Evolutionary conservation across 2,888 invertebrate species (phyloP).

Genomic region (Pheosia gnoma): DNA sequence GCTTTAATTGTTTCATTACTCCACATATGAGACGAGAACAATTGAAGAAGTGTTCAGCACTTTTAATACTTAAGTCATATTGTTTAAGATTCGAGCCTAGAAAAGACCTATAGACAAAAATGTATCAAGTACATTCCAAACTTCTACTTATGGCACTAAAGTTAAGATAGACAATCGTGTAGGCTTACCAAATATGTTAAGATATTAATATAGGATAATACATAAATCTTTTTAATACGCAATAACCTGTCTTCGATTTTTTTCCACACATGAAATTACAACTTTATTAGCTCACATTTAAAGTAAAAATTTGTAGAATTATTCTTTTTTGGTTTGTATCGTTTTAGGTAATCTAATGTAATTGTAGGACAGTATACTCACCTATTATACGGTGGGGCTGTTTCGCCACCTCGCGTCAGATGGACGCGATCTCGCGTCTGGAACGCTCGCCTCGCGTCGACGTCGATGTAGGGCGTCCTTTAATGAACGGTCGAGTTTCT

Average conservation of each 20-base stretch:
- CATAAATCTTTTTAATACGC: neutral
- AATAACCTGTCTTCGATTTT: neutral
- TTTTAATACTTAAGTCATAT: conserved; percentile 4
- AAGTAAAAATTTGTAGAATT: neutral
- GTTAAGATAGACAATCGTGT: neutral
- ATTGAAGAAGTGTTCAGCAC: neutral
- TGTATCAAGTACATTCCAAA: neutral
- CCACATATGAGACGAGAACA: neutral
- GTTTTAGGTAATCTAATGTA: neutral
- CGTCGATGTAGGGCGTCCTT: neutral
- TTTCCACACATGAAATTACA: neutral
- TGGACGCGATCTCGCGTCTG: conserved; percentile 38
- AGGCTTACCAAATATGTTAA: neutral
- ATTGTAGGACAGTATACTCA: neutral
- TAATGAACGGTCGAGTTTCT: neutral
- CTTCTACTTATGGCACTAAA: neutral
- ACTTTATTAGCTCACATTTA: neutral
- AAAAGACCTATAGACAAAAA: neutral
- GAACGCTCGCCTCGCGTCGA: conserved; percentile 35
- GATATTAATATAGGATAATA: too few species aligned
- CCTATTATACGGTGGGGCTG: conserved; percentile 18
- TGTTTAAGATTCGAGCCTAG: neutral
- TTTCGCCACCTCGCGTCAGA: conserved; percentile 29
- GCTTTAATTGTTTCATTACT: neutral
- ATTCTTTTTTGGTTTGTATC: neutral